phyloP scores from a whole-genome alignment of 1,140 invertebrate genomes.

The Drosophila oshimai region DNA sequence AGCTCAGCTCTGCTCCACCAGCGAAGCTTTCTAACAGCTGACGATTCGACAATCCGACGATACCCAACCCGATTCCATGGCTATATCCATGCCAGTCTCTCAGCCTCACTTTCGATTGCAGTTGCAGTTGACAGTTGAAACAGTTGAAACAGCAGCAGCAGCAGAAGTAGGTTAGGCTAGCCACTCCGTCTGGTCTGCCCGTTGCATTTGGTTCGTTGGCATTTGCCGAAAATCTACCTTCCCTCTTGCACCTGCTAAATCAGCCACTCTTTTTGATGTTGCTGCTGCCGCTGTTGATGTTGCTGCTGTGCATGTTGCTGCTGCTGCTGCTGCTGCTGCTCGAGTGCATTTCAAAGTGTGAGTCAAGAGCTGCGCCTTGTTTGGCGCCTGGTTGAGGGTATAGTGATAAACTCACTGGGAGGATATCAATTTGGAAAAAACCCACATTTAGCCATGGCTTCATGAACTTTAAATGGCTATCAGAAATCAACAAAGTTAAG shows the following conservation, averaged over 20 bases:
- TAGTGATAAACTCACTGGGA: background rate
- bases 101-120: constrained; percentile 66
- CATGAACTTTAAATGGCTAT: background rate
- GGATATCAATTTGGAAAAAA: constrained; percentile 15
- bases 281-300: constrained; percentile 5
- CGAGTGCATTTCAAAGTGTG: constrained; percentile 44
- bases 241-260: constrained; percentile 39
- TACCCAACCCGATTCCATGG: constrained; percentile 28
- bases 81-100: constrained; percentile 23
- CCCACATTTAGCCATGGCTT: background rate
- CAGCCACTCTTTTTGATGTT: too few relatives aligned
- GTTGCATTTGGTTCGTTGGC: constrained; percentile 59
- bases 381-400: constrained; percentile 13
- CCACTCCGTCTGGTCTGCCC: constrained; percentile 27
- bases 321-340: constrained; percentile 6
- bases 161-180: constrained; percentile 73
- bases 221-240: constrained; percentile 59
- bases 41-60: constrained; percentile 45
- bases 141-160: background rate
- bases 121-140: background rate
- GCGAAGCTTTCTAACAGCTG: constrained; percentile 70
- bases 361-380: constrained; percentile 46
- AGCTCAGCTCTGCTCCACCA: constrained; percentile 15
- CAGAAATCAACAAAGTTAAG: background rate
- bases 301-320: constrained; percentile 18